A percentile compares a stretch with the other conserved stretches of the same genome.
Evolutionary conservation across 2,113 vertebrate genomes (phyloP).

Genomic region (Hipposideros armiger): DNA sequence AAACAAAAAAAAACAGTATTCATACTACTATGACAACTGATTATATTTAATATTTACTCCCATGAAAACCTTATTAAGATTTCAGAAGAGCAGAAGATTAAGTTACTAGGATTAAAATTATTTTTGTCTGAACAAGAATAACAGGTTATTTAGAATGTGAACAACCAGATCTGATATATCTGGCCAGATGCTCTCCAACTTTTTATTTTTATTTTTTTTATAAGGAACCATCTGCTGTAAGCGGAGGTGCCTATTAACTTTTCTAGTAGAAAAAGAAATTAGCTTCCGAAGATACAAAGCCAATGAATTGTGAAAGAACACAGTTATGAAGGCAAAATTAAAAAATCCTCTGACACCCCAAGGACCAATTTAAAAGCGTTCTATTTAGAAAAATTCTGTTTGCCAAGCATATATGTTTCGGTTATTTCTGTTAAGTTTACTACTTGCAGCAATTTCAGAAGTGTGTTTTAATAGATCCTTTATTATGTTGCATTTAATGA

Average conservation of each 20-base stretch:
- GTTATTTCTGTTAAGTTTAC: slow-evolving; percentile 69
- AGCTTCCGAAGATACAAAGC: slow-evolving; percentile 83
- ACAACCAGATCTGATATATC: slow-evolving; percentile 75
- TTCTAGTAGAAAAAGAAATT: slow-evolving; percentile 78
- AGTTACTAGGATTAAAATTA: slow-evolving; percentile 80
- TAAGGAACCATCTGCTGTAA: slow-evolving; percentile 74
- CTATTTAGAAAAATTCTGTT: slow-evolving; percentile 70
- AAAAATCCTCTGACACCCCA: slow-evolving; percentile 72
- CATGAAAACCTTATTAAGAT: slow-evolving; percentile 75
- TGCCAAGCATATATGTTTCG: slow-evolving; percentile 61
- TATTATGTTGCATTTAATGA: slow-evolving; percentile 26
- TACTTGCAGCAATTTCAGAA: slow-evolving; percentile 58
- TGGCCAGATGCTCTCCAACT: slow-evolving; percentile 83
- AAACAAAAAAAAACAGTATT: slow-evolving; percentile 62
- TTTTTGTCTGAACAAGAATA: slow-evolving; percentile 76
- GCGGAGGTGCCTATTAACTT: slow-evolving; percentile 76
- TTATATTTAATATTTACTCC: slow-evolving; percentile 75
- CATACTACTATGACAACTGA: slow-evolving; percentile 60
- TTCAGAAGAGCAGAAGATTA: slow-evolving; percentile 79
- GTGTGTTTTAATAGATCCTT: slow-evolving; percentile 31
- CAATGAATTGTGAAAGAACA: slow-evolving; percentile 83
- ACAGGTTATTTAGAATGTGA: slow-evolving; percentile 74
- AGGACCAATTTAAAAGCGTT: slow-evolving; percentile 74
- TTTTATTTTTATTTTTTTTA: slow-evolving; percentile 72
- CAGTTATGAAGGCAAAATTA: slow-evolving; percentile 81